These are phyloP conservation scores for Pangasianodon gigas DNA, from an alignment of 2,113 vertebrate genomes.

Conservation along the genomic window DNA sequence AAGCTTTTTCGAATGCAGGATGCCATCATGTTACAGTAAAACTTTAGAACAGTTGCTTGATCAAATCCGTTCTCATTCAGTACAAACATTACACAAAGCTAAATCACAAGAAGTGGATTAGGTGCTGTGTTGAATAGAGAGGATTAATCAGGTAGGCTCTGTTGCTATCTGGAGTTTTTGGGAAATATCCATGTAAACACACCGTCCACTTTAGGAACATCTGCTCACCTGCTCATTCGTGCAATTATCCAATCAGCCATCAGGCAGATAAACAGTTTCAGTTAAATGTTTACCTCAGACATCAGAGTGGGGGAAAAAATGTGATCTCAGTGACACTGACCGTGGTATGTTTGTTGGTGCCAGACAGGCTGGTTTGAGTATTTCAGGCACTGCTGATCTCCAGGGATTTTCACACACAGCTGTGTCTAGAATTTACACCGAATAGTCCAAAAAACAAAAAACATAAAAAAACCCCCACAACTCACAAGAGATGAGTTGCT, in stretches of 20 bases:
- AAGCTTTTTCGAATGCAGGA: background rate
- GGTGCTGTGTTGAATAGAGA: constrained; percentile 25
- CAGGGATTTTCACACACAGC: background rate
- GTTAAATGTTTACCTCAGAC: background rate
- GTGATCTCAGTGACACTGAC: background rate
- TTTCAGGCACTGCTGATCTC: background rate
- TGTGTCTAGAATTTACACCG: background rate
- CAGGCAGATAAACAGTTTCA: background rate
- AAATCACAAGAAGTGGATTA: constrained; percentile 56
- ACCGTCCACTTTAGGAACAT: background rate
- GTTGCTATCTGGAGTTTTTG: constrained; percentile 21
- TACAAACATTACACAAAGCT: constrained; percentile 41
- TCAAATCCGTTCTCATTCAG: constrained; percentile 39
- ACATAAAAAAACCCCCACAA: fast-evolving
- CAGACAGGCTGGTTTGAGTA: background rate
- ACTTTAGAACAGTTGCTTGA: constrained; percentile 32
- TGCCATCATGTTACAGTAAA: background rate
- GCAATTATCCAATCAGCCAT: background rate
- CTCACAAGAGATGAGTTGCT: background rate
- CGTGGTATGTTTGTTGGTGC: background rate
- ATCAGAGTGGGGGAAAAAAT: background rate
- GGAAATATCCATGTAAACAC: background rate
- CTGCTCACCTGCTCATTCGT: background rate
- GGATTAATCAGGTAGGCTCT: constrained; percentile 40
- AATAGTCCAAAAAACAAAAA: background rate